Evolutionary conservation across 2,113 vertebrate genomes (phyloP).

Genomic region (Saguinus imperator): DNA sequence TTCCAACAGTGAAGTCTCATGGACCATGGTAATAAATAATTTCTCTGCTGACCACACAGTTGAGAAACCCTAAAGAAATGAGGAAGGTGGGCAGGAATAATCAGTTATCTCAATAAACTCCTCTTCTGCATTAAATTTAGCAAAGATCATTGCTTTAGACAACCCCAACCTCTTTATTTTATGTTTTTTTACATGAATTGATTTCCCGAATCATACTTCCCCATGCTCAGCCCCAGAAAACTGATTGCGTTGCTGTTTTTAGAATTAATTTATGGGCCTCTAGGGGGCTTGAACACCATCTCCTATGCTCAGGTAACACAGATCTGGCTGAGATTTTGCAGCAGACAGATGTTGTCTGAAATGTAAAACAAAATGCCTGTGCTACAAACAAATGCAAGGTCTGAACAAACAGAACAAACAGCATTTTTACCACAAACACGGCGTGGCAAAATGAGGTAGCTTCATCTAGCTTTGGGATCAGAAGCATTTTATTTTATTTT

Average conservation of each 20-base stretch:
- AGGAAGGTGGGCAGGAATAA: background rate
- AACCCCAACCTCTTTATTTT: constrained; percentile 6
- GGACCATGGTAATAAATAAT: background rate
- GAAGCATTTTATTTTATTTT: background rate
- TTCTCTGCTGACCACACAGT: background rate
- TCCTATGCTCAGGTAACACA: background rate
- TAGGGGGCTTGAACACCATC: background rate
- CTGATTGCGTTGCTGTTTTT: background rate
- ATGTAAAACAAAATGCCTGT: background rate
- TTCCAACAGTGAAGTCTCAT: background rate
- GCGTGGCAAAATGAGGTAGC: accelerated
- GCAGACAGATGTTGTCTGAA: constrained; percentile 37
- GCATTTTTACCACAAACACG: background rate
- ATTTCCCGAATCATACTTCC: background rate
- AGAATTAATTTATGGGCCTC: constrained; percentile 7
- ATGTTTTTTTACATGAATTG: background rate
- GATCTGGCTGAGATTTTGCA: constrained; percentile 1
- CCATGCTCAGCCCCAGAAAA: background rate
- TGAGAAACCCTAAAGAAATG: background rate
- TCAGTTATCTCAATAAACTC: background rate
- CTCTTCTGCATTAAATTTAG: constrained; percentile 10
- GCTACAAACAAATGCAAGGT: background rate
- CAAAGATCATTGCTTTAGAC: background rate
- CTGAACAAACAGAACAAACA: background rate
- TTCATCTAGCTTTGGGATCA: background rate